These are phyloP conservation scores for Anomalospiza imberbis DNA, from an alignment of 2,797 vertebrate genomes.

Conservation along the genomic window DNA sequence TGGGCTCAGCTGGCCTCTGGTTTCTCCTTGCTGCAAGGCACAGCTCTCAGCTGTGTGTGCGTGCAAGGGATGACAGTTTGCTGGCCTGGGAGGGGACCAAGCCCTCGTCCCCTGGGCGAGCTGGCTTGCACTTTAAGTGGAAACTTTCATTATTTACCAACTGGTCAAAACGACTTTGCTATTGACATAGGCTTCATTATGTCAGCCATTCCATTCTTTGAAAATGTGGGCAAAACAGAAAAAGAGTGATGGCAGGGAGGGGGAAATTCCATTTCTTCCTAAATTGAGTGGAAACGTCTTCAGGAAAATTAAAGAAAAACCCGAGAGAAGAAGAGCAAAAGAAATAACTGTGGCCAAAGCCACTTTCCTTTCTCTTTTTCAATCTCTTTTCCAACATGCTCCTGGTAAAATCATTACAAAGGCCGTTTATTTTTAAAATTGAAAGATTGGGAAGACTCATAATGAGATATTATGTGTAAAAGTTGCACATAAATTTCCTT, in stretches of 20 bases:
- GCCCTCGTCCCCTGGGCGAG: slow-evolving; percentile 5
- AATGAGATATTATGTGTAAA: slow-evolving; percentile 88
- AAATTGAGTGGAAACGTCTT: slow-evolving; percentile 64
- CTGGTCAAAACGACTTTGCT: slow-evolving; percentile 54
- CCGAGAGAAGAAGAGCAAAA: slow-evolving; percentile 51
- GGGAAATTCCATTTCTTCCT: slow-evolving; percentile 64
- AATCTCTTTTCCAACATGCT: slow-evolving; percentile 77
- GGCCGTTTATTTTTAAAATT: slow-evolving; percentile 85
- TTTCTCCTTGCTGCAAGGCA: neutral
- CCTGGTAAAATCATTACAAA: slow-evolving; percentile 85
- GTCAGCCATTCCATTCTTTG: slow-evolving; percentile 41
- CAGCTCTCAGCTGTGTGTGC: neutral
- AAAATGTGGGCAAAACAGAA: slow-evolving; percentile 42
- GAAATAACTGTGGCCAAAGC: slow-evolving; percentile 64
- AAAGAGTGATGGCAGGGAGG: slow-evolving; percentile 35
- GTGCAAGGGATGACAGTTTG: neutral
- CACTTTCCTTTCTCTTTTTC: slow-evolving; percentile 74
- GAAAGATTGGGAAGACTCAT: slow-evolving; percentile 84
- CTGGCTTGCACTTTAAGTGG: slow-evolving; percentile 10
- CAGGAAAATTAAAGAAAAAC: slow-evolving; percentile 70
- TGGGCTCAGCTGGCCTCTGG: neutral
- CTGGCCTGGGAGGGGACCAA: slow-evolving; percentile 37
- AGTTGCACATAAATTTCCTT: slow-evolving; percentile 87
- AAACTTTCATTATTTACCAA: slow-evolving; percentile 60
- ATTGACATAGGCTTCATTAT: slow-evolving; percentile 63